Base-by-base conservation (phyloP, 1,140 invertebrate genomes). In the Brachionus rotundiformis region DNA sequence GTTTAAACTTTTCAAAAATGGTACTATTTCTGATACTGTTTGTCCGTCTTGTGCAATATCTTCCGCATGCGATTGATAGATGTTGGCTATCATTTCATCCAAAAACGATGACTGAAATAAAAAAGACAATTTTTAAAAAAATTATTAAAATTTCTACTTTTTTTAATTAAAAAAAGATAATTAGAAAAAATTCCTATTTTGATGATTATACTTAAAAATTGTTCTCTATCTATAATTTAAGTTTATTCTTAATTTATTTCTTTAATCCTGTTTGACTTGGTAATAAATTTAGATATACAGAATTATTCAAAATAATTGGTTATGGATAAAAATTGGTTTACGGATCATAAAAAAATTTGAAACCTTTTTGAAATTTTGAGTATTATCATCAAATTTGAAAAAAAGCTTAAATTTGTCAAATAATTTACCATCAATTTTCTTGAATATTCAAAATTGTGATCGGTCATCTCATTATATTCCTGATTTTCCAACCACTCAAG, bases 1-100 rank as follows among this genome's bases (percentile, higher is more conserved):
- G 19, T 73, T 73, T 13, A 73, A n/a, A 27, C 68, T 73, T 31
- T 73, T 73, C 25, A 73, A 41, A 44, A 73, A 73, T 25, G 36
- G 19, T 11, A 31, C 39, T 73, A 25, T 23, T 73, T 73, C 68
- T 3, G 36, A 6, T 25, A 19, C 16, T n/a, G 36, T 13, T 10
- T 23, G n/a, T n/a, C 16, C 41, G 3, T 73, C 68, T 44, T 73
- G 33, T 1, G 19, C 29, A 19, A 44, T 8, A 73, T 44, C 41
- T 73, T 73, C 68, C 3, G 33, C 10, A 23, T 73, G 33, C 0
- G 39, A 44, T 7, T 19, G 16, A 27, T 73, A 73, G 25, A 73
- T 44, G 25, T 73, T 73, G 19, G 33, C 8, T 10, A 73, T 25
- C 68, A 73, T 44, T 44, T 73, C 68, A 23, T 73, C 68, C 11